Evolutionary conservation across 1,140 invertebrate genomes (phyloP), one percentile per base, ranked within the genome.

Genomic region (Brachionus rotundiformis): DNA sequence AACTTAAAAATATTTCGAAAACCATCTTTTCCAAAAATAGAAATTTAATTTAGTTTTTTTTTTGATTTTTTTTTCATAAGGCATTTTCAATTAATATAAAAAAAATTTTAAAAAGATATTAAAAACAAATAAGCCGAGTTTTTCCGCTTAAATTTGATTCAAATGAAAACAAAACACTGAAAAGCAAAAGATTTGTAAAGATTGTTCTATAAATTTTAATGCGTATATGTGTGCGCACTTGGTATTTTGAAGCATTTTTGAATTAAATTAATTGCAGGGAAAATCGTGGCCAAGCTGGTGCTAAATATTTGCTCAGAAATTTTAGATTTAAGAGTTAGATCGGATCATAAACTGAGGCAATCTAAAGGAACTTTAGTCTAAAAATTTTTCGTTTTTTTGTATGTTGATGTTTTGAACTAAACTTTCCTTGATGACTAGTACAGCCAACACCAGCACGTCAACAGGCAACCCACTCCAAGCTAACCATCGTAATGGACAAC

Each of bases 311-410:
- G 29, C 33, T 68, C 33, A 68, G 63, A 68, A 68, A 68, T 68
- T 68, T 68, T 68, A 68, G 33, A 36, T 68, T 31, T 19, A 19
- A 68, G 33, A 33, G 16, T 68, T 16, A 68, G 63, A 68, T 68
- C 63, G 33, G 33, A 68, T 36, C n/a, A 33, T 36, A 33, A 11
- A 68, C 63, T 68, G 63, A 68, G 31, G 31, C 31, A 68, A 33
- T 31, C 63, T 54, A 54, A 54, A 54, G 47, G n/a, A 19, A 36
- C 31, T 68, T 68, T 73, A 44, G 36, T 73, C 23, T 73, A 44
- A 19, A 73, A 73, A 44, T 73, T 73, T 73, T 73, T 73, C 39
- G 33, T 73, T 73, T 44, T 73, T 73, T 71, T 44, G 19, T 73
- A 36, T 68, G 63, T 68, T 68, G 63, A 33, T 73, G 39, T 29